A percentile compares a stretch with the other conserved stretches of the same genome.
Evolutionary conservation across 2,113 vertebrate genomes (phyloP).

Genomic region (Ptyas mucosa): DNA sequence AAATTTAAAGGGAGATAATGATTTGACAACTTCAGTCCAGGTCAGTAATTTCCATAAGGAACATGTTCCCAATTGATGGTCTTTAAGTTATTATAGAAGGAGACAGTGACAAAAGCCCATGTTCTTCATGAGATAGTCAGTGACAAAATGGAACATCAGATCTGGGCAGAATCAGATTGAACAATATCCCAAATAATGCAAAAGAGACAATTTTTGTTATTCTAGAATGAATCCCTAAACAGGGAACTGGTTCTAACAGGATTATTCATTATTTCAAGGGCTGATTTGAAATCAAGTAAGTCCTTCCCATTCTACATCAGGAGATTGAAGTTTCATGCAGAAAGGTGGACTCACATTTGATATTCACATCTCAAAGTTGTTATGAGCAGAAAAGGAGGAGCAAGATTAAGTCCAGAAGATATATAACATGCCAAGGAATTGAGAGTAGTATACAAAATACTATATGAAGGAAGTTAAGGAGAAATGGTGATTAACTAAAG

Average conservation of each 20-base stretch:
- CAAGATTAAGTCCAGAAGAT: neutral
- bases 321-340: neutral
- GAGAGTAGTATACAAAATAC: neutral
- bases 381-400: neutral
- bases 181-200: neutral
- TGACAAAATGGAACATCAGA: neutral
- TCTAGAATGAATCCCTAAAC: neutral
- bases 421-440: neutral
- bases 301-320: neutral
- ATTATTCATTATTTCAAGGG: neutral
- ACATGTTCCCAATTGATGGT: neutral
- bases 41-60: neutral
- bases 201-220: neutral
- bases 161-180: neutral
- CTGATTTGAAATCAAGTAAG: neutral
- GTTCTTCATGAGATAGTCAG: neutral
- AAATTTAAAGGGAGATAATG: neutral
- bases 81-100: neutral
- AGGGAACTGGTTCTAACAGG: neutral
- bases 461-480: neutral
- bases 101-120: neutral
- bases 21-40: neutral
- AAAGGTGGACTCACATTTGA: neutral
- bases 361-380: neutral
- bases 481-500: neutral